Base-by-base conservation (phyloP, 2,797 vertebrate genomes). In the Labroides dimidiatus region DNA sequence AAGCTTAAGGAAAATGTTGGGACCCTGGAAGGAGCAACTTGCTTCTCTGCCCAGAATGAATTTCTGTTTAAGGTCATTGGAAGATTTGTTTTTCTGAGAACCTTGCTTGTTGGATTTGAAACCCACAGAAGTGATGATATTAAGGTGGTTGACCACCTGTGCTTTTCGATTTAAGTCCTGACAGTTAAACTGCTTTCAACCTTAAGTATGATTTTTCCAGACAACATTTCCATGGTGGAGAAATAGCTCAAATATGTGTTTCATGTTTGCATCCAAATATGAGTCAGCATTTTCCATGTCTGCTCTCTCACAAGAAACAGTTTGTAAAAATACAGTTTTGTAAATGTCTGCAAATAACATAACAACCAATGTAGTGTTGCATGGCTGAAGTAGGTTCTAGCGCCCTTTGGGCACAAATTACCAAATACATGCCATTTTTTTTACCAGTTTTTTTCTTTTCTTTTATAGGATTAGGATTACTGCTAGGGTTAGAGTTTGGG, bases 1-100 rank as follows among this genome's bases (percentile, higher is more conserved):
- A 24, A 59, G 75, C 27, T 55, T 47, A 44, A 49, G 85, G 79
- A 81, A 84, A 85, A 81, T 70, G 67, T 74, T 81, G 55, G 45
- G 20, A 58, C 55, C 24, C 45, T 75, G 72, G 55, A 81, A 68
- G 19, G n/a, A 75, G 59, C 33, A 16, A 15, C 17, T 24, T 54
- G 24, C 44, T 52, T 17, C 45, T 71, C 48, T 67, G 65, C 61
- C 72, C 58, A 54, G 66, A 62, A 59, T 57, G 2, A 55, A 62
- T 78, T 72, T 64, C 67, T 41, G 45, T 78, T 61, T 74, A 60
- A 27, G 39, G 51, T 76, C 70, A 73, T 45, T 64, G 27, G 58
- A 74, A 64, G 14, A 44, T 16, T 67, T 20, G 6, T 21, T 11
- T 23, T 56, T 64, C 37, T 16, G 41, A 64, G 37, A 72, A 77